These are phyloP conservation scores for Noturus placidus DNA, from an alignment of 2,113 vertebrate species.

Conservation along the genomic window DNA sequence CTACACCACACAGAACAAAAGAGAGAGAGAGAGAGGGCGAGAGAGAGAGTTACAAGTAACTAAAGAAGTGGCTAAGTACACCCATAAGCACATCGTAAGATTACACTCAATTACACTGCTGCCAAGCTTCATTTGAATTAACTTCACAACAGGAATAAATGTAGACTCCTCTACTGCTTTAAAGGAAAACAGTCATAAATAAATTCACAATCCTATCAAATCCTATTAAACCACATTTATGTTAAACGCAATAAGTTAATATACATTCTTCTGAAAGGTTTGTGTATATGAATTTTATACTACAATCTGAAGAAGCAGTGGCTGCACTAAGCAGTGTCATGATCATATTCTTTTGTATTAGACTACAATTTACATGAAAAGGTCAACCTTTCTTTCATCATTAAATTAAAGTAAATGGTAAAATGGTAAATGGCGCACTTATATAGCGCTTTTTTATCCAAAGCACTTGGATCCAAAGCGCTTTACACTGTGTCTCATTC, in stretches of 20 bases:
- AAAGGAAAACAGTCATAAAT: background rate
- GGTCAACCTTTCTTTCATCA: background rate
- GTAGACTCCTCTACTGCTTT: background rate
- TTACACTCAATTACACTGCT: background rate
- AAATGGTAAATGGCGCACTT: too few species aligned
- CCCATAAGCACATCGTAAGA: too few species aligned
- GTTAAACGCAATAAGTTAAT: background rate
- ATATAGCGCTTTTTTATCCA: too few species aligned
- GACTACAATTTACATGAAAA: background rate
- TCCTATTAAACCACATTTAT: background rate
- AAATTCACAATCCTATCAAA: background rate
- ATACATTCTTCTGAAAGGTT: background rate
- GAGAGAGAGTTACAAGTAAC: background rate
- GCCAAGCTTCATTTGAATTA: background rate
- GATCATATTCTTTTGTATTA: background rate
- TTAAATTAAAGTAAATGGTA: too few species aligned
- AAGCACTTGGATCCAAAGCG: too few species aligned
- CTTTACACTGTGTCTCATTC: too few species aligned
- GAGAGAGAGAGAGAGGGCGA: too few species aligned
- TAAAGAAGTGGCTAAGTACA: background rate
- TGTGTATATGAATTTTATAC: background rate
- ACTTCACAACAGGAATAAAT: background rate
- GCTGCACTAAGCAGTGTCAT: background rate
- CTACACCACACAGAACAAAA: background rate
- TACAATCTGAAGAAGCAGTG: background rate